Conservation (phyloP, 2,888 invertebrate species). For the Myopa testacea region DNA sequence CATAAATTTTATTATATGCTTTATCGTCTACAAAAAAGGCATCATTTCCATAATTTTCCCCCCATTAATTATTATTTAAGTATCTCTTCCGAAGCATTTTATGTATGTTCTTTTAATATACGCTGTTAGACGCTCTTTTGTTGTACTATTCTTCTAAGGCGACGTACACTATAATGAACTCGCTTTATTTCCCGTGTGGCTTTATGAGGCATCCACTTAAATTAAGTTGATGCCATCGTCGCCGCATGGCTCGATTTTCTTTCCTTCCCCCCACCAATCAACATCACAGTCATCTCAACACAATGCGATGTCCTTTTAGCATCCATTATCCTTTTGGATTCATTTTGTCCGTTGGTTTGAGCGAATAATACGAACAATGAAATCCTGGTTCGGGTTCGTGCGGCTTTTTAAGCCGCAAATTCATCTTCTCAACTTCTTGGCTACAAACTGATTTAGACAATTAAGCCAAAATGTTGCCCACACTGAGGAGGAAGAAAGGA, state of each 20-base stretch:
- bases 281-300: background rate
- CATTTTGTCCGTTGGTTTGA: background rate
- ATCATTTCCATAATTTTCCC: too few relatives aligned
- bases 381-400: constrained; percentile 29
- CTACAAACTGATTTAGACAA: constrained; percentile 67
- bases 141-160: constrained; percentile 36
- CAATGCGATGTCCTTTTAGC: constrained; percentile 40
- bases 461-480: constrained; percentile 52
- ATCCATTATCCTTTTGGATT: constrained; percentile 49
- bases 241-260: background rate
- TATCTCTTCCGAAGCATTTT: too few relatives aligned
- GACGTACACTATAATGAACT: constrained; percentile 52
- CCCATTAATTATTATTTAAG: too few relatives aligned
- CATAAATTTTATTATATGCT: too few relatives aligned
- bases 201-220: constrained; percentile 43
- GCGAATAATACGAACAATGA: constrained; percentile 22
- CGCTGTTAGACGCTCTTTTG: background rate
- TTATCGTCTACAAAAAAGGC: too few relatives aligned
- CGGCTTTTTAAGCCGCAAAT: constrained; percentile 27
- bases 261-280: background rate
- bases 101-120: too few relatives aligned
- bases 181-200: constrained; percentile 52
- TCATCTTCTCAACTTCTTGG: constrained; percentile 52
- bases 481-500: background rate
- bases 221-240: background rate